Conservation (phyloP, 2,797 vertebrate genomes). For the Chelon labrosus region DNA sequence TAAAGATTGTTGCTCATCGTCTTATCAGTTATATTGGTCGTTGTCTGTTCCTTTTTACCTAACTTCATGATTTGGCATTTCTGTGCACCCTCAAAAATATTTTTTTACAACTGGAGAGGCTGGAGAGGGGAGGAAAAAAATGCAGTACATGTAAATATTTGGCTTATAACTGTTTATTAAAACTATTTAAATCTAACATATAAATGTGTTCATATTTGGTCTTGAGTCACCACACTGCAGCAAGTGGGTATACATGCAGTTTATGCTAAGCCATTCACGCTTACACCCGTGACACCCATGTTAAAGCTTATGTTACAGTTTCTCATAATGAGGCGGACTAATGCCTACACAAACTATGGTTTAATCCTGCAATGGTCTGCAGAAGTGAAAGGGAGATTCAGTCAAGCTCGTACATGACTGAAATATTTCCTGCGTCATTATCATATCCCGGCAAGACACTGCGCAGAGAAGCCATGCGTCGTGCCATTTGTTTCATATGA, state of each 20-base stretch:
- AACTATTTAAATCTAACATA: no score
- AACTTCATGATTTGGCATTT: no score
- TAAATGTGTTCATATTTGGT: no score
- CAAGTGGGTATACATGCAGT: neutral
- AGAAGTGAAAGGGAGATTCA: slow-evolving; percentile 56
- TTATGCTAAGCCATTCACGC: neutral
- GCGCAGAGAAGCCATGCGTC: slow-evolving; percentile 58
- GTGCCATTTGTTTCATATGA: slow-evolving; percentile 75
- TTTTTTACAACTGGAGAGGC: no score
- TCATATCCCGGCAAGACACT: slow-evolving; percentile 30
- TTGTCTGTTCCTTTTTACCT: no score
- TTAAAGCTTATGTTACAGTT: slow-evolving; percentile 13
- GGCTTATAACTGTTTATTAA: no score
- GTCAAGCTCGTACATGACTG: slow-evolving; percentile 53
- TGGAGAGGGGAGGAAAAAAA: no score
- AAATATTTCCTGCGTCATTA: slow-evolving; percentile 63
- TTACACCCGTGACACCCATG: slow-evolving; percentile 1
- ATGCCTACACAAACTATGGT: slow-evolving; percentile 22
- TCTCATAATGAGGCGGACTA: slow-evolving; percentile 13
- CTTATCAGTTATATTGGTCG: no score
- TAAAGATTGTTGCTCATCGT: no score
- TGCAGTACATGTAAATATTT: no score
- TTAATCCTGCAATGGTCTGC: slow-evolving; percentile 14
- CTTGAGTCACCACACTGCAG: neutral
- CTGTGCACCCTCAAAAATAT: no score